Conservation (phyloP, 2,797 vertebrate species). For the Hoplostethus mediterraneus region DNA sequence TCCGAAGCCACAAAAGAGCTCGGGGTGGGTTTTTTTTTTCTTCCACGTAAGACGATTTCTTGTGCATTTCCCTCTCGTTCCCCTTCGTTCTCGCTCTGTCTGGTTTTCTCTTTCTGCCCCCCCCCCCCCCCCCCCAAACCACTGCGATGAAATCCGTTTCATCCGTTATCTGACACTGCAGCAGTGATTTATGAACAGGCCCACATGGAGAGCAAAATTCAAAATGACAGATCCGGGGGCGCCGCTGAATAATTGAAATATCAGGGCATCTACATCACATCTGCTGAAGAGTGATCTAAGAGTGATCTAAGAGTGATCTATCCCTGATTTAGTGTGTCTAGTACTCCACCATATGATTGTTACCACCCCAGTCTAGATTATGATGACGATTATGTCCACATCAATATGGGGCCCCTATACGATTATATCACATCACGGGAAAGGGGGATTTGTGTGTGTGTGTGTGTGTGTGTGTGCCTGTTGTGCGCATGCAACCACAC, state of each 20-base stretch:
- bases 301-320: neutral
- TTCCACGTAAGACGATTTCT: constrained; percentile 14
- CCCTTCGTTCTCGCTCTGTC: neutral
- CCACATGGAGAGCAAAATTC: constrained; percentile 11
- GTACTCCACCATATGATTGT: constrained; percentile 9
- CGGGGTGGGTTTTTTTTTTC: neutral
- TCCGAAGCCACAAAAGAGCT: constrained; percentile 24
- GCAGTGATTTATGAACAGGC: constrained; percentile 41
- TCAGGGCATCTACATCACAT: neutral
- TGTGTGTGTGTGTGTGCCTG: constrained; percentile 25
- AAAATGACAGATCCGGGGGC: constrained; percentile 16
- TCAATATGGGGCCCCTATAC: neutral
- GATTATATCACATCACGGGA: constrained; percentile 46
- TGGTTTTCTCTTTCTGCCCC: constrained; percentile 11
- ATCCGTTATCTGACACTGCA: constrained; percentile 27
- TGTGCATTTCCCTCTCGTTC: neutral
- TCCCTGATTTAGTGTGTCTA: constrained; percentile 19
- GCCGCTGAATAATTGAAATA: neutral
- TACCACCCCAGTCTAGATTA: constrained; percentile 33
- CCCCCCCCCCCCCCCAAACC: neutral
- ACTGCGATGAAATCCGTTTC: constrained; percentile 29
- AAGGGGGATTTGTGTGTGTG: constrained; percentile 45
- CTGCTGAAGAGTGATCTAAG: constrained; percentile 2
- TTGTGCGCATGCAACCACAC: constrained; percentile 16
- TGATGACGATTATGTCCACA: constrained; percentile 7